Evolutionary conservation across 2,113 vertebrate species (phyloP), one percentile per base, ranked within the genome.

Genomic region (Cryptotis parvus): DNA sequence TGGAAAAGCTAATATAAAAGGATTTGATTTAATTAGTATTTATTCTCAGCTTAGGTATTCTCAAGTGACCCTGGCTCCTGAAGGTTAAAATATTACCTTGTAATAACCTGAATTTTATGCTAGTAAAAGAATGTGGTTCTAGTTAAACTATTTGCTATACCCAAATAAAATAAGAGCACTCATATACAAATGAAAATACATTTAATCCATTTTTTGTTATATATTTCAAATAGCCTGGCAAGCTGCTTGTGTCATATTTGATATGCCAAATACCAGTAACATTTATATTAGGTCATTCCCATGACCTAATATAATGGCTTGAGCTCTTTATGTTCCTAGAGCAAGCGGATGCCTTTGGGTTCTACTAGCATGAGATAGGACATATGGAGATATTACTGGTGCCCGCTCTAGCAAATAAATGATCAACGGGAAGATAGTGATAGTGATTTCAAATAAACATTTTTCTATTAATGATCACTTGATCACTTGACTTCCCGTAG

Each of bases 21-120:
- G 29, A 27, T 41, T 72, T 81, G 73, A 2, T 92, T 82, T 77
- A 83, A 93, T 95, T 45, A 68, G 74, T 45, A 55, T 90, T 75
- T 95, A 89, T 93, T 93, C 92, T 68, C 11, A 27, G 11, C 63
- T 74, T 52, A 65, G 78, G 39, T 39, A 24, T 39, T 39, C 52
- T 0, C 33, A 6, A 26, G 1, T 18, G 37, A 49, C 55, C 33
- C 22, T 65, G 65, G 65, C 80, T 61, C 24, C 9, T 22, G 37
- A 65, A 65, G 0, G 73, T 73, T 80, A 55, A 68, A 89, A 41
- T 63, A 91, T 39, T 31, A 11, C 31, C 29, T 61, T 41, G 65
- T 39, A 69, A 75, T 16, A 4, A 29, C 63, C 6, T 39, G 39
- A 4, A 27, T 75, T 84, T 93, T 65, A 74, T 84, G 88, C 20